phyloP scores from a whole-genome alignment of 2,113 vertebrate species.

The Lamprologus lemairii region DNA sequence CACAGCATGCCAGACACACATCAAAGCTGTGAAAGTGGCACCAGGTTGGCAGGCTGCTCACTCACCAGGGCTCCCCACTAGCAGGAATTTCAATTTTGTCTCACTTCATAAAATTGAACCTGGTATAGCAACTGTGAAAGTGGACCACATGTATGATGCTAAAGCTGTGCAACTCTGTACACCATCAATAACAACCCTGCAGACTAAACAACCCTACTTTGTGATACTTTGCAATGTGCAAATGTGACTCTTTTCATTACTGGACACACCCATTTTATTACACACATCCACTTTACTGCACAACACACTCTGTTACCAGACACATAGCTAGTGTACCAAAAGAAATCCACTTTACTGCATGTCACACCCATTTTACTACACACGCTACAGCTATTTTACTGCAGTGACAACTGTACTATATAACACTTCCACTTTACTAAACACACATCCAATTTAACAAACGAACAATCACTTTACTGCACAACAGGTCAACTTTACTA shows the following conservation, averaged over 20 bases:
- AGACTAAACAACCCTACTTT: neutral
- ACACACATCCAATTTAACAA: neutral
- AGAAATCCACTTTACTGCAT: neutral
- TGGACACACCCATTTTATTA: neutral
- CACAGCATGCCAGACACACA: constrained; percentile 13
- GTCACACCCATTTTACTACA: neutral
- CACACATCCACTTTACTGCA: neutral
- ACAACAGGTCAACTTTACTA: neutral
- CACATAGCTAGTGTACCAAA: neutral
- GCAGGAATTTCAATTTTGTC: neutral
- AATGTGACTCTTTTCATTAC: neutral
- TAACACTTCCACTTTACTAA: neutral
- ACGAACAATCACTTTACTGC: neutral
- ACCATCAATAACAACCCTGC: neutral
- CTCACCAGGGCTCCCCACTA: neutral
- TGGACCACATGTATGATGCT: neutral
- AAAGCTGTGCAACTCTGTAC: neutral
- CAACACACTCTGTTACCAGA: neutral
- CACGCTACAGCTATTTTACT: neutral
- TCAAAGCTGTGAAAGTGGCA: constrained; percentile 21
- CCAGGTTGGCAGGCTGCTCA: neutral
- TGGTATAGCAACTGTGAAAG: neutral
- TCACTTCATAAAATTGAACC: neutral
- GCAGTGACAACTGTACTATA: neutral
- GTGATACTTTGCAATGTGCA: neutral